A percentile compares a stretch with the other conserved stretches of the same genome.
phyloP scores from a whole-genome alignment of 1,140 invertebrate species.

The Carposina sasakii region DNA sequence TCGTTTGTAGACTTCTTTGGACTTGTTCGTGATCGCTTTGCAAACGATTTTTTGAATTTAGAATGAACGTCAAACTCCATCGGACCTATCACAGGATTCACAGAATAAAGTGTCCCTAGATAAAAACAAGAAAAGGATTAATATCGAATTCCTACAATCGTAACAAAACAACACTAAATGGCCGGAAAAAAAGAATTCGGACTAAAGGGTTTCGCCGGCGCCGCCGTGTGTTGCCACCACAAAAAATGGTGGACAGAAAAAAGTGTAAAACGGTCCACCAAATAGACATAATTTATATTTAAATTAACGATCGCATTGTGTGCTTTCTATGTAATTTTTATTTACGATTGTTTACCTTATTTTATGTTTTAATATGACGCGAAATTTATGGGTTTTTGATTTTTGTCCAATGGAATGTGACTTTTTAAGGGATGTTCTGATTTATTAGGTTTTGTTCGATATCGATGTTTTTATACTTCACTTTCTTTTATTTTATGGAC shows the following conservation, averaged over 20 bases:
- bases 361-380: conserved; percentile 69
- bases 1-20: too few relatives aligned
- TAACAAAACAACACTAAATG: conserved; percentile 28
- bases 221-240: conserved; percentile 39
- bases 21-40: too few relatives aligned
- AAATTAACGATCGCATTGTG: conserved; percentile 64
- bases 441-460: conserved; percentile 40
- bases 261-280: conserved; percentile 61
- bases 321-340: conserved; percentile 66
- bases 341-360: conserved; percentile 70
- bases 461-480: conserved; percentile 42
- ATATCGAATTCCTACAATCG: conserved; percentile 32
- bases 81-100: conserved; percentile 27
- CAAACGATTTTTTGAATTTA: too few relatives aligned
- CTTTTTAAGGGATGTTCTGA: conserved; percentile 42
- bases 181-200: conserved; percentile 38
- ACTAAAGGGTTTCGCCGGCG: conserved; percentile 55
- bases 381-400: conserved; percentile 55
- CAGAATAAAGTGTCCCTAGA: conserved; percentile 49
- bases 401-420: conserved; percentile 40
- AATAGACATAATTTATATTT: conserved; percentile 66
- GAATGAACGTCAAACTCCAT: too few relatives aligned
- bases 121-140: conserved; percentile 54
- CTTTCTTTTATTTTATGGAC: too few relatives aligned
- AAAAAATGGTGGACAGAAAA: conserved; percentile 58